phyloP scores from a whole-genome alignment of 2,888 invertebrate species.

The Tinea trinotella region DNA sequence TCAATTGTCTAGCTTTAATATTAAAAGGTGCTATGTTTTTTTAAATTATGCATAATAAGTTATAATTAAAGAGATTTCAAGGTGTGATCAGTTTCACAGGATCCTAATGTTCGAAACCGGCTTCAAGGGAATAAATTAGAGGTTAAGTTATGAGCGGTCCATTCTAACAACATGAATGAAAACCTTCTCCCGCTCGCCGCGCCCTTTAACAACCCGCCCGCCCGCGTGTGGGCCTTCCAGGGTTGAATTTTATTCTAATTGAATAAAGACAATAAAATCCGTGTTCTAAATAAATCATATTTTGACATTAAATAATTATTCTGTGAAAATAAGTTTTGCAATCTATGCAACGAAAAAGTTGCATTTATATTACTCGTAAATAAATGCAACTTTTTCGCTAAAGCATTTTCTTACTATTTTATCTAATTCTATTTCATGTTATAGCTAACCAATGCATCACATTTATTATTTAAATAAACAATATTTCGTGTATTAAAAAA shows the following conservation, averaged over 20 bases:
- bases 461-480: too few species aligned
- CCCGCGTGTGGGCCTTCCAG: slow-evolving; percentile 60
- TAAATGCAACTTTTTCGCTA: too few species aligned
- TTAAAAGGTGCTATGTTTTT: too few species aligned
- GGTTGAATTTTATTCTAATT: slow-evolving; percentile 29
- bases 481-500: too few species aligned
- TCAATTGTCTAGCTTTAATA: too few species aligned
- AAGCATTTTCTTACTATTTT: too few species aligned
- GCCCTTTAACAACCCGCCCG: slow-evolving; percentile 26
- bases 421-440: too few species aligned
- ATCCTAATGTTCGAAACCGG: background rate
- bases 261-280: too few species aligned
- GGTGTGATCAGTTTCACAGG: slow-evolving; percentile 13
- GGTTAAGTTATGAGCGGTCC: slow-evolving; percentile 69
- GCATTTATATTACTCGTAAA: too few species aligned
- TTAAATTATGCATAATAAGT: background rate
- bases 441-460: too few species aligned
- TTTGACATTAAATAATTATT: background rate
- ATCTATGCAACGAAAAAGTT: too few species aligned
- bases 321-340: background rate
- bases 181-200: slow-evolving; percentile 38
- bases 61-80: slow-evolving; percentile 1
- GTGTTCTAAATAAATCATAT: too few species aligned
- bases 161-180: slow-evolving; percentile 73
- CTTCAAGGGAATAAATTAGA: slow-evolving; percentile 63